Conservation (phyloP, 2,888 invertebrate genomes). For the Apamea monoglypha region DNA sequence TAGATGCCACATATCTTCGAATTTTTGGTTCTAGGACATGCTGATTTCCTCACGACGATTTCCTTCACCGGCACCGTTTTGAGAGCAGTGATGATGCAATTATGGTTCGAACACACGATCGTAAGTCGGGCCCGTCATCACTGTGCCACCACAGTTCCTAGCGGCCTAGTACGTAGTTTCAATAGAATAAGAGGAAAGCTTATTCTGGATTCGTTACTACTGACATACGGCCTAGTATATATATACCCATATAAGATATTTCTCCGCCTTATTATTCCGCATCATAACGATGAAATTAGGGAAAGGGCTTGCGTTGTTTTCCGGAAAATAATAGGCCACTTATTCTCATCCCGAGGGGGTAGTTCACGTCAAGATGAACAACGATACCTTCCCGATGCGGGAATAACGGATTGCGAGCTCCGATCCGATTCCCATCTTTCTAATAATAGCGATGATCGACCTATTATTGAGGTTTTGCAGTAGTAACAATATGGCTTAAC, state of each 20-base stretch:
- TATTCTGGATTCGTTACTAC: background rate
- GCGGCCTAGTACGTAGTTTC: background rate
- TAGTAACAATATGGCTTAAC: background rate
- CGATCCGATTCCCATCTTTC: background rate
- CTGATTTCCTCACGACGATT: background rate
- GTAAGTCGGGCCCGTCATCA: background rate
- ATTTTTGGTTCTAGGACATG: background rate
- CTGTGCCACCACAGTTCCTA: background rate
- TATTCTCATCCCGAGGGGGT: constrained; percentile 33
- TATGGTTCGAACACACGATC: no score
- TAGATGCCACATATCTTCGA: background rate
- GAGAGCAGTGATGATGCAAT: no score
- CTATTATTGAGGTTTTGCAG: background rate
- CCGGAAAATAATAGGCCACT: constrained; percentile 47
- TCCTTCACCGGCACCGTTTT: no score
- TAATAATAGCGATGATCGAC: background rate
- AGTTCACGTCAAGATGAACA: constrained; percentile 30
- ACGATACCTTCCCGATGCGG: constrained; percentile 17
- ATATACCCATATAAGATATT: background rate
- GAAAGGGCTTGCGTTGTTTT: constrained; percentile 35
- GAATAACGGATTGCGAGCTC: constrained; percentile 21
- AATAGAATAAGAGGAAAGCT: background rate
- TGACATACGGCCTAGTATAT: background rate
- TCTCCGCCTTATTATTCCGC: constrained; percentile 40
- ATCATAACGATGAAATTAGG: constrained; percentile 47